Percentiles rank a stretch among this genome's conserved stretches.
Evolutionary conservation across 2,888 invertebrate genomes (phyloP).

Genomic region (Dryomyza anilis): DNA sequence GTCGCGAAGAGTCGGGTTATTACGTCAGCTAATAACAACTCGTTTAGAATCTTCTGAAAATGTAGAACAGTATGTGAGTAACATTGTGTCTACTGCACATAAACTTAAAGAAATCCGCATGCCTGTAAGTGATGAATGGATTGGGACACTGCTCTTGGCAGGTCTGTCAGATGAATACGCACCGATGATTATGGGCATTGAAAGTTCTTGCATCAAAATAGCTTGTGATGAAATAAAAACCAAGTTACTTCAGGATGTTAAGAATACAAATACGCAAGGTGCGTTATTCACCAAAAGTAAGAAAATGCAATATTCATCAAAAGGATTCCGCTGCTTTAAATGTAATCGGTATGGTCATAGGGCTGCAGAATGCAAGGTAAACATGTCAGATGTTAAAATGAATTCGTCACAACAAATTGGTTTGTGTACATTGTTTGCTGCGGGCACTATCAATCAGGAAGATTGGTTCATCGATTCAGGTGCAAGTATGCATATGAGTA

Average conservation of each 20-base stretch:
- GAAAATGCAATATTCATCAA: not conserved
- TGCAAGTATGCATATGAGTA: constrained; percentile 22
- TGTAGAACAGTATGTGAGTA: not conserved
- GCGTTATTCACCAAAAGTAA: not conserved
- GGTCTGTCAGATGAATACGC: constrained; percentile 22
- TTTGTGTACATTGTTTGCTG: no score
- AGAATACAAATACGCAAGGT: not conserved
- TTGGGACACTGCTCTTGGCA: constrained; percentile 24
- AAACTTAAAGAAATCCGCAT: constrained; percentile 19
- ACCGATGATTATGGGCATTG: constrained; percentile 31
- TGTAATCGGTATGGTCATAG: constrained; percentile 18
- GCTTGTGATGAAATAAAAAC: constrained; percentile 27
- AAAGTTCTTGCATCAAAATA: constrained; percentile 26
- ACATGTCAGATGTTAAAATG: not conserved
- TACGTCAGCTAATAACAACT: not conserved
- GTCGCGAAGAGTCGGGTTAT: constrained; percentile 10
- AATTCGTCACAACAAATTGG: constrained; percentile 3
- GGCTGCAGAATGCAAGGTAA: constrained; percentile 10
- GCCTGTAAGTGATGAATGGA: constrained; percentile 28
- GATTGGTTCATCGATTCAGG: constrained; percentile 28
- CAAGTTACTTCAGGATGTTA: constrained; percentile 26
- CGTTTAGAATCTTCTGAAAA: constrained; percentile 7
- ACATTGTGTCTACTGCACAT: constrained; percentile 25
- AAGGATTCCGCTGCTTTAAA: constrained; percentile 10
- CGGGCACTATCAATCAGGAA: constrained; percentile 3